Conservation (phyloP, 2,113 vertebrate genomes). For the Gnathonemus echidnorhynchus region DNA sequence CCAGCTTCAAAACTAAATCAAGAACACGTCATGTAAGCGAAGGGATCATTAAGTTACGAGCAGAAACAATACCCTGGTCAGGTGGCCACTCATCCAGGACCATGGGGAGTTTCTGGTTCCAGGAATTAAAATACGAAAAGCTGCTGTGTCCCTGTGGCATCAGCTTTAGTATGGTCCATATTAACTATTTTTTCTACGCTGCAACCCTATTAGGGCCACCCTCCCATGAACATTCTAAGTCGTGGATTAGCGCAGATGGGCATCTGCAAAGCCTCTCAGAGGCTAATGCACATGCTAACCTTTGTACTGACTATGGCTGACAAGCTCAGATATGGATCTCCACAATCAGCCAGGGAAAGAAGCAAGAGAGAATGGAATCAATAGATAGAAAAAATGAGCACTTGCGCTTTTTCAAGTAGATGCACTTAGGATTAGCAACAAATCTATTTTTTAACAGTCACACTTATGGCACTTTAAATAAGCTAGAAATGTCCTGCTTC, state of each 20-base stretch:
- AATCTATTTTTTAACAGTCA: not conserved
- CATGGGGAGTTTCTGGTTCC: slow-evolving; percentile 24
- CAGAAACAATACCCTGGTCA: not conserved
- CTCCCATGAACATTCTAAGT: not conserved
- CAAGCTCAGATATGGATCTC: not conserved
- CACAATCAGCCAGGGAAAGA: not conserved
- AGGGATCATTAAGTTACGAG: not conserved
- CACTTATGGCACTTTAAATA: not conserved
- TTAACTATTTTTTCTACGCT: not conserved
- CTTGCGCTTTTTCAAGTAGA: not conserved
- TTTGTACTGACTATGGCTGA: not conserved
- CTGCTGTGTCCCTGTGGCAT: slow-evolving; percentile 17
- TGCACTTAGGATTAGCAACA: not conserved
- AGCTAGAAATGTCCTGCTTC: not conserved
- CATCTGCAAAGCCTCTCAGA: slow-evolving; percentile 1
- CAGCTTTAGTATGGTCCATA: not conserved
- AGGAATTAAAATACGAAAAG: slow-evolving; percentile 17
- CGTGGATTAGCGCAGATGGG: slow-evolving; percentile 1
- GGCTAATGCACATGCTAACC: not conserved
- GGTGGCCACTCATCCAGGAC: slow-evolving; percentile 16
- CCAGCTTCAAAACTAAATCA: not conserved
- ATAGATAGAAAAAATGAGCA: not conserved
- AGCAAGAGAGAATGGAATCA: not conserved
- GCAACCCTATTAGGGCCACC: not conserved
- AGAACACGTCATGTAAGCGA: slow-evolving; percentile 1